These are phyloP conservation scores for Smittia aterrima DNA, from an alignment of 2,888 invertebrate genomes.

Conservation along the genomic window DNA sequence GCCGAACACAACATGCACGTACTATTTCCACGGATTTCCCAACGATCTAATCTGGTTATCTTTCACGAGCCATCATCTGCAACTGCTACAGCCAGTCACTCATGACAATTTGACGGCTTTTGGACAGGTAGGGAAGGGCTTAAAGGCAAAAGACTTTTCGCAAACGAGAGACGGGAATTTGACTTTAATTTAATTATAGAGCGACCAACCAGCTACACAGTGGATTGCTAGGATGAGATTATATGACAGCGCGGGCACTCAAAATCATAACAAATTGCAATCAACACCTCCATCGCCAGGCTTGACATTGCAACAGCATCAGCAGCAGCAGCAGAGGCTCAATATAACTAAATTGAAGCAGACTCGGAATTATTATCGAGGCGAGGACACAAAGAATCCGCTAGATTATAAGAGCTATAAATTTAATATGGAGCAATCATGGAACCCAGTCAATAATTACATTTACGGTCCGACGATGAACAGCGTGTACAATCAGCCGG, in stretches of 20 bases:
- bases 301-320: constrained; percentile 46
- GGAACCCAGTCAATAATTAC: constrained; percentile 55
- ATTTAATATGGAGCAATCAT: constrained; percentile 46
- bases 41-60: constrained; percentile 83
- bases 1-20: constrained; percentile 82
- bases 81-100: constrained; percentile 66
- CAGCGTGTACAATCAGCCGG: constrained; percentile 53
- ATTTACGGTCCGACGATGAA: constrained; percentile 55
- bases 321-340: constrained; percentile 45
- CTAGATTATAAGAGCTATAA: constrained; percentile 31
- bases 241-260: constrained; percentile 68
- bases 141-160: constrained; percentile 45
- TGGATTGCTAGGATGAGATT: constrained; percentile 72
- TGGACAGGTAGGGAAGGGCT: constrained; percentile 52
- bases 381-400: constrained; percentile 36
- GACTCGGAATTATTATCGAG: constrained; percentile 30
- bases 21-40: constrained; percentile 76
- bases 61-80: constrained; percentile 80
- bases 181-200: constrained; percentile 45
- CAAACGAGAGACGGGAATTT: constrained; percentile 50
- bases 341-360: constrained; percentile 37
- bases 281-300: constrained; percentile 49
- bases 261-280: constrained; percentile 52
- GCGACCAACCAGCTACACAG: constrained; percentile 55
- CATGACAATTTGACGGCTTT: constrained; percentile 56